phyloP scores from a whole-genome alignment of 2,888 invertebrate genomes.

The Falcaria lacertinaria region DNA sequence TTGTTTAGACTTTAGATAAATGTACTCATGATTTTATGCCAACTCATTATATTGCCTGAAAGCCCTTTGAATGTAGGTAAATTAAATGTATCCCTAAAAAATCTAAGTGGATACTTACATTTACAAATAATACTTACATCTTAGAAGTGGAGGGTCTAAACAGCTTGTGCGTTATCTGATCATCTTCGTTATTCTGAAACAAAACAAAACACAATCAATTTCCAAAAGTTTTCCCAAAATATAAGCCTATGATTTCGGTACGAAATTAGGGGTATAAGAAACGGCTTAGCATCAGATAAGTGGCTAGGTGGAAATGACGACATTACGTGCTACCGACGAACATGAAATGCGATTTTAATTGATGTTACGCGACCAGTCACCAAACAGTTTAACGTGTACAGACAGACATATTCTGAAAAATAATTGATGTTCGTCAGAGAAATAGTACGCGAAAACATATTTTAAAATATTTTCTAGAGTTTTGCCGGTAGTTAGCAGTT shows the following conservation, averaged over 20 bases:
- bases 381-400: constrained; percentile 49
- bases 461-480: no score
- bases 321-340: constrained; percentile 55
- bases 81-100: no score
- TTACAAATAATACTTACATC: constrained; percentile 42
- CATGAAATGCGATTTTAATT: constrained; percentile 75
- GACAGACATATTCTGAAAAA: no score
- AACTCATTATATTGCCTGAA: constrained; percentile 9
- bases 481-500: no score
- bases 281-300: constrained; percentile 42
- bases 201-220: constrained; percentile 25
- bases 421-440: no score
- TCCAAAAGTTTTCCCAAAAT: neutral
- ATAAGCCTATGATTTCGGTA: neutral
- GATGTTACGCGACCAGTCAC: constrained; percentile 51
- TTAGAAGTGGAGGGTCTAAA: constrained; percentile 70
- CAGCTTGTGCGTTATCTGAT: constrained; percentile 66
- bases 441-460: no score
- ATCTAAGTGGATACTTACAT: no score
- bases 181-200: constrained; percentile 62
- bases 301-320: constrained; percentile 46
- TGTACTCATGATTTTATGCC: no score
- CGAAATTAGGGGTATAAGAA: constrained; percentile 11
- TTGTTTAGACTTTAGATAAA: no score
- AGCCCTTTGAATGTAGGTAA: constrained; percentile 15